Conservation (phyloP, 92 coral and sea anemone genomes). For the Actinernus sp. region DNA sequence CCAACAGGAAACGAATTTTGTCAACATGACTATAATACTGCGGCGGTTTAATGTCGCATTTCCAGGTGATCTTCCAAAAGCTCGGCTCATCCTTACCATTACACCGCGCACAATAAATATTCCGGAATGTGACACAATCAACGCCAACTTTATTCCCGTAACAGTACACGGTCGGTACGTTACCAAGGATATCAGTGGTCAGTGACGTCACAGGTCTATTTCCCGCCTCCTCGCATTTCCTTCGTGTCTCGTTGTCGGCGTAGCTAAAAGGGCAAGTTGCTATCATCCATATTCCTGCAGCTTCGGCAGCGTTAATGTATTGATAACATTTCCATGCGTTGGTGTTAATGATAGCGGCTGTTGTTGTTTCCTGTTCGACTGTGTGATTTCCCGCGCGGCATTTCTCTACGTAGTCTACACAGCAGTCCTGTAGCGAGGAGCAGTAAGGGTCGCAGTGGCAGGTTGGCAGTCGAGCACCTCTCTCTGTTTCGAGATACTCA, state of each 20-base stretch:
- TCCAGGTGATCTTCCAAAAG: constrained; percentile 38
- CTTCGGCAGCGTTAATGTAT: constrained; percentile 9
- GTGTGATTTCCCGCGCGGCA: constrained; percentile 1
- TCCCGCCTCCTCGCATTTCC: constrained; percentile 33
- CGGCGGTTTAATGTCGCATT: constrained; percentile 44
- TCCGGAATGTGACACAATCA: constrained; percentile 44
- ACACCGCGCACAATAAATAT: constrained; percentile 61
- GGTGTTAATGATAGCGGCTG: neutral
- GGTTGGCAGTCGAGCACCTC: constrained; percentile 15
- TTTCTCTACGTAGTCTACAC: constrained; percentile 23
- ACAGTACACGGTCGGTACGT: constrained; percentile 43
- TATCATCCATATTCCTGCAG: constrained; percentile 57
- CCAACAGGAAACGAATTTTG: constrained; percentile 7
- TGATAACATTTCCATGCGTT: constrained; percentile 44
- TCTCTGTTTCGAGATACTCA: neutral
- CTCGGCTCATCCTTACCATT: neutral
- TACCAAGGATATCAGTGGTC: constrained; percentile 5
- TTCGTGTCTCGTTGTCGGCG: constrained; percentile 9
- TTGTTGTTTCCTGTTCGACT: neutral
- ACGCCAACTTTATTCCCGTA: constrained; percentile 1
- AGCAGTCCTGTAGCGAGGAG: constrained; percentile 33
- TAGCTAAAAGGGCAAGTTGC: constrained; percentile 34
- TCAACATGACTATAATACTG: constrained; percentile 1
- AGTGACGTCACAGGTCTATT: constrained; percentile 5
- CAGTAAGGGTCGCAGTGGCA: constrained; percentile 49